Base-by-base conservation (phyloP, 2,797 vertebrate genomes). In the Helostoma temminkii region DNA sequence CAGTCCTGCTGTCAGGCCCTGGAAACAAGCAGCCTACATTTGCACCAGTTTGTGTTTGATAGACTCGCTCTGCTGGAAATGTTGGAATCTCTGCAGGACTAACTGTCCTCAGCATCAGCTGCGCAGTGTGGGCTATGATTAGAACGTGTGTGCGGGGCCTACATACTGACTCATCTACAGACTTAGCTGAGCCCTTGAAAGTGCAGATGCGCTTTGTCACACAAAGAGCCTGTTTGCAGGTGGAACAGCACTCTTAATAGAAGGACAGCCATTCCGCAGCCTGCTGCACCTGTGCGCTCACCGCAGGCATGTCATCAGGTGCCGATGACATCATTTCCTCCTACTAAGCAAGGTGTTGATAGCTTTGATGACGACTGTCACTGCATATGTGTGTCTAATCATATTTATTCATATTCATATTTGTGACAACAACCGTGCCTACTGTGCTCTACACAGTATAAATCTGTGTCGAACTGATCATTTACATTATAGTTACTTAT, bases 91-190 rank as follows among this genome's bases (percentile, higher is more conserved):
- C 61, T 46, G 57, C 60, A 66, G 60, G 45, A 28, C 19, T 9
- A 28, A 21, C 21, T 57, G 49, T 58, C 50, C 67, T 70, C 18
- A 28, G 22, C 43, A 63, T 6, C 68, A 71, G 47, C 58, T 66
- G 58, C 25, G 39, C 25, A n/a, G 63, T 18, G 21, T 28, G 55
- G 28, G 45, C 43, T 60, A 6, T 10, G 12, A 11, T 0, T 3
- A 10, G 10, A 19, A 11, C n/a, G 7, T 21, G 25, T 25, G 1
- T 21, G 21, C 64, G 14, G 30, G 42, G 39, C 59, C 45, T 54
- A n/a, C 10, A 26, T 3, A 16, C 18, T 82, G 74, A 73, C 71
- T 78, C 41, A 58, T 25, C 22, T 5, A 11, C 15, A 61, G 46
- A 28, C 11, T 0, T 15, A 26, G 36, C 32, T n/a, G 22, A 64